Evolutionary conservation across 2,797 vertebrate genomes (phyloP).

Genomic region (Rhadinocentrus ornatus): DNA sequence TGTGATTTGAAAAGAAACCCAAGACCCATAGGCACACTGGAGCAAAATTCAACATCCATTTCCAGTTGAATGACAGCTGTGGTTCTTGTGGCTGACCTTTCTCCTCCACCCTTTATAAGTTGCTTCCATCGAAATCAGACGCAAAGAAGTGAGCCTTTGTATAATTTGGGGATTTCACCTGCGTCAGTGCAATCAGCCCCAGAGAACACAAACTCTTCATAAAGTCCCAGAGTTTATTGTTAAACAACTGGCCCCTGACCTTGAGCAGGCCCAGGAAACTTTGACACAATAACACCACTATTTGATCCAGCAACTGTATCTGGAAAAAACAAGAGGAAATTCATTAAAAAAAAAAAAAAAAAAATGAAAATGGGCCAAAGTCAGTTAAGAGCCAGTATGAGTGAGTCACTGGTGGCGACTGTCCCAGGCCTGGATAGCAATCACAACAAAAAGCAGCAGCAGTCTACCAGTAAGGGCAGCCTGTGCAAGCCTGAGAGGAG

Average conservation of each 20-base stretch:
- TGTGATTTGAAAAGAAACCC: slow-evolving; percentile 52
- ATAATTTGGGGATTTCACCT: slow-evolving; percentile 61
- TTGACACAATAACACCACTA: slow-evolving; percentile 75
- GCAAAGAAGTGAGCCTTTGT: slow-evolving; percentile 43
- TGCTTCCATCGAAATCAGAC: slow-evolving; percentile 32
- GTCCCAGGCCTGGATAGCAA: slow-evolving; percentile 71
- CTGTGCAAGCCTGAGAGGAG: slow-evolving; percentile 43
- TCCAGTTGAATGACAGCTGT: slow-evolving; percentile 58
- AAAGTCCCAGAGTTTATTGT: slow-evolving; percentile 51
- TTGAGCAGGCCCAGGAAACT: slow-evolving; percentile 79
- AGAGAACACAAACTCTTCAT: slow-evolving; percentile 16
- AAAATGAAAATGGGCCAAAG: slow-evolving; percentile 61
- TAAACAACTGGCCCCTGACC: slow-evolving; percentile 58
- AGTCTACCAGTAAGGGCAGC: slow-evolving; percentile 11
- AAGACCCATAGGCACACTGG: slow-evolving; percentile 30
- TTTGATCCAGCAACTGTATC: slow-evolving; percentile 66
- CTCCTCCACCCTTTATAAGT: slow-evolving; percentile 29
- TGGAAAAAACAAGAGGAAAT: slow-evolving; percentile 76
- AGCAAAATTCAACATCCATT: slow-evolving; percentile 47
- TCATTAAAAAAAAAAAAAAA: slow-evolving; percentile 47
- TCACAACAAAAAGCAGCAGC: slow-evolving; percentile 62
- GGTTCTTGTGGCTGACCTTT: slow-evolving; percentile 54
- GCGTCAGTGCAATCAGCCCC: slow-evolving; percentile 43
- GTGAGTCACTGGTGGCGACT: slow-evolving; percentile 75
- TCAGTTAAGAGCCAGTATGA: slow-evolving; percentile 62